phyloP scores from a whole-genome alignment of 2,888 invertebrate species.

The Parochlus steinenii region DNA sequence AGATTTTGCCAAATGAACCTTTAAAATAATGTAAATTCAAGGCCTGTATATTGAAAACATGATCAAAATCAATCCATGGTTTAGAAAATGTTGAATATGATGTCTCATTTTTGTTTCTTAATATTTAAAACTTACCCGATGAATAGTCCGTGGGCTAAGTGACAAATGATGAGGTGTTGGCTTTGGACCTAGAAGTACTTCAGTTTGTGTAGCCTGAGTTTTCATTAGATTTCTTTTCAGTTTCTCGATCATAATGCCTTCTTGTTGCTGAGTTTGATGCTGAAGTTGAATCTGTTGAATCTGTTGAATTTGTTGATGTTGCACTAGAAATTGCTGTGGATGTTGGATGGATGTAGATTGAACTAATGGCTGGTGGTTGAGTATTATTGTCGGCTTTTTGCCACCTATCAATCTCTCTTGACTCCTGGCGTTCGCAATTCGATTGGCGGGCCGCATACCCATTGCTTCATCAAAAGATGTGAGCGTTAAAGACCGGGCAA shows the following conservation, averaged over 20 bases:
- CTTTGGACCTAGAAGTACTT: conserved; percentile 53
- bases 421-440: conserved; percentile 33
- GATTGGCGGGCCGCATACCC: conserved; percentile 31
- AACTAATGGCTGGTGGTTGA: conserved; percentile 12
- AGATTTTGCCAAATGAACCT: too few relatives aligned
- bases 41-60: too few relatives aligned
- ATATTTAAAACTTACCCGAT: conserved; percentile 43
- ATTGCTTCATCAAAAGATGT: conserved; percentile 66
- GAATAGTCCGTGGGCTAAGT: conserved; percentile 65
- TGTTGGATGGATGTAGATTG: conserved; percentile 12
- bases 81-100: conserved; percentile 7
- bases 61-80: too few relatives aligned
- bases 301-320: conserved; percentile 14
- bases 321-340: conserved; percentile 13
- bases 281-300: conserved; percentile 8
- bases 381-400: conserved; percentile 35
- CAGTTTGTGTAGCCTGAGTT: conserved; percentile 85
- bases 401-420: conserved; percentile 62
- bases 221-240: conserved; percentile 68
- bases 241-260: conserved; percentile 40
- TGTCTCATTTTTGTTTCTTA: neutral
- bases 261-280: conserved; percentile 23
- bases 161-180: conserved; percentile 56
- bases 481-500: conserved; percentile 72
- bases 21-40: too few relatives aligned